Percentiles rank a stretch among this genome's conserved stretches.
phyloP scores from a whole-genome alignment of 1,140 invertebrate species.

The Lordiphosa mommai region DNA sequence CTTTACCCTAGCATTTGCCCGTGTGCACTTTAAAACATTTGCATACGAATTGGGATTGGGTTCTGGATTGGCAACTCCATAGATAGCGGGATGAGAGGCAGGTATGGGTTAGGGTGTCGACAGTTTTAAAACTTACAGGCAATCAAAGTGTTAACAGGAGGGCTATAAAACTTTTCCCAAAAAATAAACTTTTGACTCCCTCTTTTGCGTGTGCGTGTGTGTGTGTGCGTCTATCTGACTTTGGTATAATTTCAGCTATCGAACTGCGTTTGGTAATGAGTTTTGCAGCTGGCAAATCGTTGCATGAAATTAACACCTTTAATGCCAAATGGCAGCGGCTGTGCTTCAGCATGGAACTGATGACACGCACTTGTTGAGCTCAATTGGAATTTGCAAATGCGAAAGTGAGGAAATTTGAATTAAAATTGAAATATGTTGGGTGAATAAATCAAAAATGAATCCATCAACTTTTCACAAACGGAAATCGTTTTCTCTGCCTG shows the following conservation, averaged over 20 bases:
- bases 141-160: slow-evolving; percentile 73
- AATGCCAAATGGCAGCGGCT: slow-evolving; percentile 33
- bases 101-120: slow-evolving; percentile 10
- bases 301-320: slow-evolving; percentile 55
- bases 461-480: not conserved
- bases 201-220: not conserved
- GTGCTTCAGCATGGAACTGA: slow-evolving; percentile 20
- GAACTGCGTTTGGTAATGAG: slow-evolving; percentile 25
- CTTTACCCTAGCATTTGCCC: slow-evolving; percentile 36
- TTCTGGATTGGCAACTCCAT: slow-evolving; percentile 6
- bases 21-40: slow-evolving; percentile 59
- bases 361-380: slow-evolving; percentile 35
- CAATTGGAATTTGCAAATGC: not conserved
- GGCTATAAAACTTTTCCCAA: slow-evolving; percentile 59
- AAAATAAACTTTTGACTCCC: slow-evolving; percentile 50
- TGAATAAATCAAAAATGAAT: slow-evolving; percentile 2
- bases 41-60: slow-evolving; percentile 40
- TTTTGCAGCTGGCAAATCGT: slow-evolving; percentile 26
- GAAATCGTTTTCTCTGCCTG: slow-evolving; percentile 3
- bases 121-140: slow-evolving; percentile 57
- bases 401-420: not conserved
- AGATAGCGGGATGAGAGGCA: not conserved
- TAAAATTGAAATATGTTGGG: too few relatives aligned
- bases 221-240: not conserved
- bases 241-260: not conserved